A percentile compares a stretch with the other conserved stretches of the same genome.
Conservation (phyloP, 2,797 vertebrate species). For the Allobates femoralis region DNA sequence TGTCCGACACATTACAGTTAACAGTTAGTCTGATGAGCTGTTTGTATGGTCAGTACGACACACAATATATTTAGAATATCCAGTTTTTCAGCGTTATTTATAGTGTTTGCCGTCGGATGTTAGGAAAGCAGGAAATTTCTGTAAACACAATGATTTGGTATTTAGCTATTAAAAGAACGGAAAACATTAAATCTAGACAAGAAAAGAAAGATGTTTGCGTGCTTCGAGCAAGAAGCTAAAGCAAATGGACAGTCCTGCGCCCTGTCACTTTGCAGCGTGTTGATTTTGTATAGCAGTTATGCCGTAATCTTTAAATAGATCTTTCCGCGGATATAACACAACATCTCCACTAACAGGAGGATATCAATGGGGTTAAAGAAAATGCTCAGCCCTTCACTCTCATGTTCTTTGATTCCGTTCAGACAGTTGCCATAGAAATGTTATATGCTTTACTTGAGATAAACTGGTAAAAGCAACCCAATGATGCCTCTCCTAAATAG, state of each 20-base stretch:
- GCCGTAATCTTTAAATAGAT: slow-evolving; percentile 23
- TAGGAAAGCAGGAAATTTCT: background rate
- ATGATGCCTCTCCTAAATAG: slow-evolving; percentile 50
- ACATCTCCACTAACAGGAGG: background rate
- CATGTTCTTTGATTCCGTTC: slow-evolving; percentile 32
- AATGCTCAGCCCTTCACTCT: slow-evolving; percentile 11
- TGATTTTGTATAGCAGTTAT: slow-evolving; percentile 1
- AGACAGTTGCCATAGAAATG: slow-evolving; percentile 58
- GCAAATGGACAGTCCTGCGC: background rate
- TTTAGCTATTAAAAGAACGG: background rate
- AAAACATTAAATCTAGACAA: background rate
- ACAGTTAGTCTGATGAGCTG: background rate
- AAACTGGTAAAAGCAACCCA: slow-evolving; percentile 26
- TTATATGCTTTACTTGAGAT: slow-evolving; percentile 47
- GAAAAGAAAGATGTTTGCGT: background rate
- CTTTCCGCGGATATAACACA: slow-evolving; percentile 19
- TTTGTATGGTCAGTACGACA: background rate
- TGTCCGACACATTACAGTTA: too few relatives aligned
- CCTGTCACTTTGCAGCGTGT: slow-evolving; percentile 18
- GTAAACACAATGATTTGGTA: background rate
- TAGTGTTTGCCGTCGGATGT: too few relatives aligned
- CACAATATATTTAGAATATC: background rate
- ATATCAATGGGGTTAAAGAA: background rate
- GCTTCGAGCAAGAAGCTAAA: background rate
- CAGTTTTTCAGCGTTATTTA: background rate